Evolutionary conservation across 2,113 vertebrate genomes (phyloP), one percentile per base, ranked within the genome.

Genomic region (Siniperca knerii): DNA sequence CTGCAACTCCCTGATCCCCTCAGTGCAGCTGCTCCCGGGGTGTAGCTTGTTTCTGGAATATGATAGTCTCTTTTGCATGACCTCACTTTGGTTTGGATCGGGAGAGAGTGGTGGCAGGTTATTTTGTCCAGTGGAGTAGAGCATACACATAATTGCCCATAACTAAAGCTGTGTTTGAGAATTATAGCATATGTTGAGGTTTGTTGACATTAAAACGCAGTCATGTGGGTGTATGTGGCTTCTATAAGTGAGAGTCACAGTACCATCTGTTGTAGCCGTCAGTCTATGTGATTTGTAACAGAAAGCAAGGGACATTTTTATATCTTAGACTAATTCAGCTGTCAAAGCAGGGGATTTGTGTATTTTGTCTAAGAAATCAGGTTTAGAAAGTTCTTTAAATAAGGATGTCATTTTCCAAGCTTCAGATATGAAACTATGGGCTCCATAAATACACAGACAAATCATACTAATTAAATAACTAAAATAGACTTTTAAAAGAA

Each of bases 1-100:
- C n/a, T 40, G 25, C 46, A 65, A 65, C 70, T 86, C 79, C 73
- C 37, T 44, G 68, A 54, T 77, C 55, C 8, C 58, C 44, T 71
- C 57, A 8, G 72, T 52, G 70, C 72, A 85, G 83, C 81, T 88
- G 85, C 78, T 91, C 57, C 69, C 50, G n/a, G 77, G 87, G 85
- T 75, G 89, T 60, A 79, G 70, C 75, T 82, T 58, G 64, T 88
- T 85, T 79, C 69, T 82, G 66, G 21, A 84, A 80, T 58, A 58
- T 1, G 15, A 82, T 69, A 23, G 44, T 48, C 46, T 50, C 55
- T 61, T 10, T 66, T 25, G 48, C 37, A 81, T 91, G 75, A 89
- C 72, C 79, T 87, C 82, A 85, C 48, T 85, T 57, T 46, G 68
- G 67, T 75, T 35, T 68, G 68, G 72, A 62, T 18, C 2, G 3